A percentile compares a stretch with the other conserved stretches of the same genome.
These are phyloP conservation scores for Anthoscopus minutus DNA, from an alignment of 2,113 vertebrate species.

Conservation along the genomic window DNA sequence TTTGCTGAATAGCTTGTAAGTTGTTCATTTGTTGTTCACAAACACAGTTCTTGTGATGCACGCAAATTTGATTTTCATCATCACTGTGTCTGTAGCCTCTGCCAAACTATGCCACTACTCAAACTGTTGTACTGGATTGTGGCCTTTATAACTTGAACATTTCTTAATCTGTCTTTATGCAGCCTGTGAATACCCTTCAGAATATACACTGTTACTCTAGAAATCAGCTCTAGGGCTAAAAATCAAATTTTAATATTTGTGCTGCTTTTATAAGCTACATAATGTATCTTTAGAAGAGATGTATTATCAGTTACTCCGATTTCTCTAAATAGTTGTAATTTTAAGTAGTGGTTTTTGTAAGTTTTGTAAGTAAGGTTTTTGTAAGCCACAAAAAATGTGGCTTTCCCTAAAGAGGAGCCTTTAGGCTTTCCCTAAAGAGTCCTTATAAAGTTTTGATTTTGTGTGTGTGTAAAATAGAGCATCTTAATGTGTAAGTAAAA, in stretches of 20 bases:
- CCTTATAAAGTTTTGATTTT: not conserved
- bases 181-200: not conserved
- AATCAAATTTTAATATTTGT: not conserved
- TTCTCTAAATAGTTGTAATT: not conserved
- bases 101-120: not conserved
- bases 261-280: not conserved
- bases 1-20: not conserved
- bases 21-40: not conserved
- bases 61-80: not conserved
- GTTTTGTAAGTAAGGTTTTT: too few relatives aligned
- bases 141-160: rapidly evolving
- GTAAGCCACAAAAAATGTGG: not conserved
- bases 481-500: not conserved
- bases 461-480: not conserved
- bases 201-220: not conserved
- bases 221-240: not conserved
- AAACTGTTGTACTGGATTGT: not conserved
- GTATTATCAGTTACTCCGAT: not conserved
- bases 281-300: not conserved
- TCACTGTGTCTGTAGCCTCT: not conserved
- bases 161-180: not conserved
- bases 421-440: not conserved
- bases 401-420: not conserved
- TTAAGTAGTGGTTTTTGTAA: not conserved
- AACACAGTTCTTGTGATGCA: not conserved